Evolutionary conservation across 1,140 invertebrate genomes (phyloP).

Genomic region (Mactra quadrangularis): DNA sequence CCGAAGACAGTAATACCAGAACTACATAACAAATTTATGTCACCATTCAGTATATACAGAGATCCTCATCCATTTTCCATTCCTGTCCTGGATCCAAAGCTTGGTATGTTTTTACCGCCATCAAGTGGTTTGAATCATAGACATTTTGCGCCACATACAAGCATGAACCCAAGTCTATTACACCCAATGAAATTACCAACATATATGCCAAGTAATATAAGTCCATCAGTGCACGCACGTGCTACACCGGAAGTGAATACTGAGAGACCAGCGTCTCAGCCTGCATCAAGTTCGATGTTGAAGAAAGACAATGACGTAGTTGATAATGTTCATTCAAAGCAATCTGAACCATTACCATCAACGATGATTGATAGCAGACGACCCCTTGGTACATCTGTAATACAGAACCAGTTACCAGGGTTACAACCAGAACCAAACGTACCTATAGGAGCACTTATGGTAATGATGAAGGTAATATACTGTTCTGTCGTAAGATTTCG

Average conservation of each 20-base stretch:
- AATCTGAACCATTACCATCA: background rate
- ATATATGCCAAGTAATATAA: background rate
- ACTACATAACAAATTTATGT: background rate
- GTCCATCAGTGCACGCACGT: background rate
- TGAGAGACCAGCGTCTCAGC: background rate
- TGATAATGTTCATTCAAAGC: background rate
- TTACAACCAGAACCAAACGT: slow-evolving; percentile 12
- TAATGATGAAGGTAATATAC: slow-evolving; percentile 38
- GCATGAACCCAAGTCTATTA: background rate
- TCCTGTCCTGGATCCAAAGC: slow-evolving; percentile 1
- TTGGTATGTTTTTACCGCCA: slow-evolving; percentile 10
- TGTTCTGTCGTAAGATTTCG: too few relatives aligned
- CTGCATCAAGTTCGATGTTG: background rate
- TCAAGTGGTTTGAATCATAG: background rate
- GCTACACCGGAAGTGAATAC: too few relatives aligned
- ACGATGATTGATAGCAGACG: slow-evolving; percentile 7
- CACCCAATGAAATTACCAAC: background rate
- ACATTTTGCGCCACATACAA: background rate
- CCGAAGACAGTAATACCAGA: background rate
- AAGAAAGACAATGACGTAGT: background rate
- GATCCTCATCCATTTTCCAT: background rate
- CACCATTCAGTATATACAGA: background rate
- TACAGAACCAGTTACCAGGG: slow-evolving; percentile 38
- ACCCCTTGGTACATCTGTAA: slow-evolving; percentile 30
- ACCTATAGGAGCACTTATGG: slow-evolving; percentile 16